phyloP scores from a whole-genome alignment of 37 sponge, comb jelly and placozoan genomes.

The Spongilla lacustris region DNA sequence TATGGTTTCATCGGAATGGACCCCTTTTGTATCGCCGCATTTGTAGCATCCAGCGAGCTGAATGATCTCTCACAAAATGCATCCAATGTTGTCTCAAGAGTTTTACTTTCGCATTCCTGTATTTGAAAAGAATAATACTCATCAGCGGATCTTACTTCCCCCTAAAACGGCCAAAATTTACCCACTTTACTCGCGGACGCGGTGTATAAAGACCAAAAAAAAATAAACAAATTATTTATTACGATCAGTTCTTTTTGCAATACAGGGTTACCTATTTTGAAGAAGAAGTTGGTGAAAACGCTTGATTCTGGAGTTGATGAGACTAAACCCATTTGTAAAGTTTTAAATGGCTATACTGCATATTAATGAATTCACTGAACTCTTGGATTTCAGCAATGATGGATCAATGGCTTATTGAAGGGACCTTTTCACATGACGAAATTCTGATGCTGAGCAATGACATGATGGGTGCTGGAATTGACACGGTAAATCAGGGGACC shows the following conservation, averaged over 20 bases:
- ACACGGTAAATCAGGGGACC: slow-evolving; percentile 50
- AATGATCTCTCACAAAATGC: no score
- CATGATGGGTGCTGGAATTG: slow-evolving; percentile 51
- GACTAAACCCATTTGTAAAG: slow-evolving; percentile 14
- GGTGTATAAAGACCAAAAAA: no score
- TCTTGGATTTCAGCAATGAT: slow-evolving; percentile 7
- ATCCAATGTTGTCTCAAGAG: no score
- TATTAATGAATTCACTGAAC: neutral
- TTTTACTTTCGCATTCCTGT: no score
- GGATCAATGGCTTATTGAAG: slow-evolving; percentile 55
- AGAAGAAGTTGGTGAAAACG: slow-evolving; percentile 1
- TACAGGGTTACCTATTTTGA: neutral
- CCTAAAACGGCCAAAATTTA: no score
- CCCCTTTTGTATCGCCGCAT: no score
- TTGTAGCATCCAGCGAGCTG: no score
- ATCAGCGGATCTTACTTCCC: no score
- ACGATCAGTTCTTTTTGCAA: neutral
- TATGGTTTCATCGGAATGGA: no score
- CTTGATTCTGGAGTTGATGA: slow-evolving; percentile 20
- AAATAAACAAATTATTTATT: no score
- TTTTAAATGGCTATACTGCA: neutral
- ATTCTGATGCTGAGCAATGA: slow-evolving; percentile 6
- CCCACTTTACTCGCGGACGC: no score
- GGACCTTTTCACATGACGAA: slow-evolving; percentile 12
- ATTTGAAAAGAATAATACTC: no score